Conservation (phyloP, 2,888 invertebrate genomes). For the Alviniconcha strummeri region DNA sequence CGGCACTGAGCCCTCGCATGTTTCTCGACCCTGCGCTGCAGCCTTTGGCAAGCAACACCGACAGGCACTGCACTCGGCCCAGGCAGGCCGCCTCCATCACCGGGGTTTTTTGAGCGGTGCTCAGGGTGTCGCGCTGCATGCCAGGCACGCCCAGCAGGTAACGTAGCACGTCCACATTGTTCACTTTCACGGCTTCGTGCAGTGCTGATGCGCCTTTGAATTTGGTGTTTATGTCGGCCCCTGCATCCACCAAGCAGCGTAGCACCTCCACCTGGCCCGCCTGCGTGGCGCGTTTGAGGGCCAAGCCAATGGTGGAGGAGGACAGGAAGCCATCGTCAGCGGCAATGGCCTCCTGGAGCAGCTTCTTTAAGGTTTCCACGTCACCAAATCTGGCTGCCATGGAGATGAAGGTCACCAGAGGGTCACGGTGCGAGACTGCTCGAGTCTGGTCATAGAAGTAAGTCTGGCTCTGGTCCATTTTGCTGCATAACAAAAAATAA, state of each 20-base stretch:
- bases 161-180: conserved; percentile 19
- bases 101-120: conserved; percentile 30
- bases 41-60: conserved; percentile 7
- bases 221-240: conserved; percentile 29
- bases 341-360: conserved; percentile 19
- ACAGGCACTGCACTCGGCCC: conserved; percentile 19
- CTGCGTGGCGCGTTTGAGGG: conserved; percentile 30
- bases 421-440: conserved; percentile 8
- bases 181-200: conserved; percentile 30
- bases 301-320: conserved; percentile 23
- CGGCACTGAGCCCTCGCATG: conserved; percentile 4
- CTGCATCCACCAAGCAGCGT: conserved; percentile 25
- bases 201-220: conserved; percentile 31
- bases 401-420: conserved; percentile 29
- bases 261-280: conserved; percentile 21
- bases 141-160: not conserved
- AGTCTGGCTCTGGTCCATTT: conserved; percentile 13
- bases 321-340: conserved; percentile 9
- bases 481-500: not conserved
- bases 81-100: conserved; percentile 30
- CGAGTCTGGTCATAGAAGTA: conserved; percentile 27
- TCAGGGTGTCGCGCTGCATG: conserved; percentile 17
- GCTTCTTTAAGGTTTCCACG: conserved; percentile 25
- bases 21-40: conserved; percentile 14
- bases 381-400: conserved; percentile 33